Percentiles rank a stretch among this genome's conserved stretches.
These are phyloP conservation scores for Ethmia dodecea DNA, from an alignment of 2,888 invertebrate genomes.

Conservation along the genomic window DNA sequence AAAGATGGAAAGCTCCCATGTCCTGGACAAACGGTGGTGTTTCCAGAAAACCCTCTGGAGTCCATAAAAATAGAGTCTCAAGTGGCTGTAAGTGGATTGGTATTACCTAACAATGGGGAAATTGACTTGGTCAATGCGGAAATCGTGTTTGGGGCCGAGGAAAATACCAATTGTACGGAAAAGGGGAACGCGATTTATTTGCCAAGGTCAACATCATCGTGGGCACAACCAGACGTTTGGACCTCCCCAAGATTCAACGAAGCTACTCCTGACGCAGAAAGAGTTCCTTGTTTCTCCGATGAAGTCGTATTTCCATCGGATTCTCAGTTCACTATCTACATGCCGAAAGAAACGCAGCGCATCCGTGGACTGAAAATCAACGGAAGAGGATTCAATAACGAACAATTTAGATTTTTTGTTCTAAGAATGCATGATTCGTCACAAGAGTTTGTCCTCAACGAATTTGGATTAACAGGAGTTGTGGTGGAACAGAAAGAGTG, in stretches of 20 bases:
- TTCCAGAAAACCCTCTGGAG: slow-evolving; percentile 43
- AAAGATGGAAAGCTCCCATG: slow-evolving; percentile 53
- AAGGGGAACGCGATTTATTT: slow-evolving; percentile 44
- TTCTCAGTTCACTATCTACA: slow-evolving; percentile 35
- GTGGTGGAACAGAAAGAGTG: slow-evolving; percentile 22
- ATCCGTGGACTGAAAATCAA: slow-evolving; percentile 20
- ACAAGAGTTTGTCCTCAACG: slow-evolving; percentile 39
- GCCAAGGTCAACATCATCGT: slow-evolving; percentile 41
- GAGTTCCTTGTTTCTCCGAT: slow-evolving; percentile 66
- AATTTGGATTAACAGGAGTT: slow-evolving; percentile 27
- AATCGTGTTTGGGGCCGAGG: slow-evolving; percentile 38
- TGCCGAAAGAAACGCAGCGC: slow-evolving; percentile 41
- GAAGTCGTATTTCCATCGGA: slow-evolving; percentile 49
- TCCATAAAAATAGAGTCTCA: slow-evolving; percentile 38
- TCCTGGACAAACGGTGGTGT: slow-evolving; percentile 55
- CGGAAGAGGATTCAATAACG: neutral
- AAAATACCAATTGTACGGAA: slow-evolving; percentile 34
- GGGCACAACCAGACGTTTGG: slow-evolving; percentile 66
- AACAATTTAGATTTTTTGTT: neutral
- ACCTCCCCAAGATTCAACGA: slow-evolving; percentile 50
- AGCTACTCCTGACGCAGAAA: slow-evolving; percentile 69
- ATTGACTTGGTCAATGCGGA: slow-evolving; percentile 45
- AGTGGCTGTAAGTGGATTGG: slow-evolving; percentile 38
- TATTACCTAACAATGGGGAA: slow-evolving; percentile 60
- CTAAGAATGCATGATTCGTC: slow-evolving; percentile 1